Evolutionary conservation across 2,113 vertebrate species (phyloP).

Genomic region (Tupaia tana): DNA sequence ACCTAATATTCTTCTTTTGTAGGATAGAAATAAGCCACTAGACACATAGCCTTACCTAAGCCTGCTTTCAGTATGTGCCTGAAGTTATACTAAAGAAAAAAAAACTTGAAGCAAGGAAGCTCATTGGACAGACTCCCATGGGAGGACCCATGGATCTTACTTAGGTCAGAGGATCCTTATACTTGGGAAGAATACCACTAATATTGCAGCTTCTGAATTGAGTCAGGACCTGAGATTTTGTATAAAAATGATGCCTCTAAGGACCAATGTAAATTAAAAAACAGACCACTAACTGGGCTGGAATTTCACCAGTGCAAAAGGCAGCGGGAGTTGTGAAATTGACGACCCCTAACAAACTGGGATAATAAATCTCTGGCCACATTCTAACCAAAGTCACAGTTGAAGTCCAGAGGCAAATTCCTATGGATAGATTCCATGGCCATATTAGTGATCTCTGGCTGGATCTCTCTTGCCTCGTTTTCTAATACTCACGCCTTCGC

Average conservation of each 20-base stretch:
- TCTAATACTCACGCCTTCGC: slow-evolving; percentile 20
- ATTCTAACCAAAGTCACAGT: neutral
- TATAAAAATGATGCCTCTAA: neutral
- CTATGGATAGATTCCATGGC: neutral
- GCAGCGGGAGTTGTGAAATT: slow-evolving; percentile 21
- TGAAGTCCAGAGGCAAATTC: slow-evolving; percentile 31
- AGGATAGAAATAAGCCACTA: neutral
- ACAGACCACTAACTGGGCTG: neutral
- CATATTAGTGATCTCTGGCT: neutral
- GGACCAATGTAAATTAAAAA: slow-evolving; percentile 14
- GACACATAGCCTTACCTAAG: neutral
- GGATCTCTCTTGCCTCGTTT: neutral
- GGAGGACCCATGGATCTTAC: neutral
- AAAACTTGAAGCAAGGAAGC: neutral
- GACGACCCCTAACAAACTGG: neutral
- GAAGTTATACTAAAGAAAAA: neutral
- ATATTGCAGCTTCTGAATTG: neutral
- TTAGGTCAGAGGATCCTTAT: neutral
- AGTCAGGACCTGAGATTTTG: neutral
- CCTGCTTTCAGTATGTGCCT: neutral
- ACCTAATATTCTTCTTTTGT: neutral
- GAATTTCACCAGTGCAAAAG: neutral
- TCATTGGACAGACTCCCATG: neutral
- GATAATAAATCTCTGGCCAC: neutral
- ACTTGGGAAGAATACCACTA: neutral